Evolutionary conservation across 2,797 vertebrate genomes (phyloP), one percentile per base, ranked within the genome.

Genomic region (Fistularia tabacaria): DNA sequence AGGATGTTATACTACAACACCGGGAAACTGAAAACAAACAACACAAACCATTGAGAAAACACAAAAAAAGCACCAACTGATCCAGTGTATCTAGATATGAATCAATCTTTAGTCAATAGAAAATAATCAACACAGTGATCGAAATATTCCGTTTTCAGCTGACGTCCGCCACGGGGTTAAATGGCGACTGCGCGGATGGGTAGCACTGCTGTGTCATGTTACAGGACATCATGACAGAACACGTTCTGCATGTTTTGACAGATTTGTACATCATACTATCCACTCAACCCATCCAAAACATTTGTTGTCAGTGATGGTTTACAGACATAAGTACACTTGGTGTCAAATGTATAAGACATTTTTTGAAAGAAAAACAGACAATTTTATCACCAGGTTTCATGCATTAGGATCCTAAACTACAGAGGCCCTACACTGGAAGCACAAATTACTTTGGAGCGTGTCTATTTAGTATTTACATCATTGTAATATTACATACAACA

Each of bases 281-380:
- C 43, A 48, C 53, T 42, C 38, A 36, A 48, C 53, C 68, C 59
- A 49, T 62, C 64, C 36, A 59, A 53, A 74, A 68, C 62, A 64
- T 66, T 14, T 38, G 36, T 56, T 62, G 69, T 73, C 58, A 69
- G 83, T 79, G 70, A 80, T 77, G 79, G 46, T 69, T 83, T 60
- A 80, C 79, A 85, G 73, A 89, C 81, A 51, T 88, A 91, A 88
- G 85, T 86, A 88, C 87, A 89, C 88, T 90, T 89, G 72, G 87
- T 89, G 87, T 80, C 50, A 73, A 78, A 76, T 55, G 60, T 63
- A 64, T 37, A 59, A 68, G 39, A 50, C 53, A 38, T 44, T 14
- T 14, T 42, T 43, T 12, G 36, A 47, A 57, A 46, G 44, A 14
- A 57, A 52, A 52, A 9, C 36, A 60, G 36, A 49, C 48, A 49